A percentile compares a stretch with the other conserved stretches of the same genome.
phyloP scores from a whole-genome alignment of 2,888 invertebrate genomes.

The Eretmocerus hayati region DNA sequence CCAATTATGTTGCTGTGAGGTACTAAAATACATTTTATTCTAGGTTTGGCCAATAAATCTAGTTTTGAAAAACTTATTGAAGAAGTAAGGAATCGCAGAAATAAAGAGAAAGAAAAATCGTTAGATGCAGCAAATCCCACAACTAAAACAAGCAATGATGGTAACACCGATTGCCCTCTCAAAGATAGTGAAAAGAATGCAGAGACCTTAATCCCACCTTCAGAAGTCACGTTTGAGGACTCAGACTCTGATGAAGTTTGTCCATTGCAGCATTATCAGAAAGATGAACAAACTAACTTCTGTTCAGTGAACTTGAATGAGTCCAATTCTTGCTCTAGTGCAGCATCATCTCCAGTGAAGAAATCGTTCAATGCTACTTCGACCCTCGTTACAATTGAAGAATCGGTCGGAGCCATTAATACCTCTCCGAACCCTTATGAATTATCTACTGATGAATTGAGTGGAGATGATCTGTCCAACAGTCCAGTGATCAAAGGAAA shows the following conservation, averaged over 20 bases:
- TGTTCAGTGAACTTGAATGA: constrained; percentile 21
- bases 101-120: constrained; percentile 5
- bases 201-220: no score
- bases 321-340: constrained; percentile 2
- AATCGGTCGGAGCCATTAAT: no score
- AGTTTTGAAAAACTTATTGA: constrained; percentile 41
- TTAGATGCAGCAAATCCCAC: background rate
- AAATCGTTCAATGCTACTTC: no score
- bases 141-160: no score
- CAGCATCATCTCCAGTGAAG: no score
- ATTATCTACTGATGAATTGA: constrained; percentile 11
- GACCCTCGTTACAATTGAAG: no score
- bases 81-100: constrained; percentile 33
- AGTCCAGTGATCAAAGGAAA: constrained; percentile 13
- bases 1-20: no score
- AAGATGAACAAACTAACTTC: constrained; percentile 27
- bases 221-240: constrained; percentile 26
- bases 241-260: constrained; percentile 28
- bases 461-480: constrained; percentile 10
- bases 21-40: background rate
- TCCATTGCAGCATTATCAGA: constrained; percentile 33
- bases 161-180: no score
- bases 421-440: constrained; percentile 11
- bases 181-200: no score
- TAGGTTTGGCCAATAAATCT: constrained; percentile 41